Conservation (phyloP, 2,888 invertebrate genomes). For the Melinaea marsaeus region DNA sequence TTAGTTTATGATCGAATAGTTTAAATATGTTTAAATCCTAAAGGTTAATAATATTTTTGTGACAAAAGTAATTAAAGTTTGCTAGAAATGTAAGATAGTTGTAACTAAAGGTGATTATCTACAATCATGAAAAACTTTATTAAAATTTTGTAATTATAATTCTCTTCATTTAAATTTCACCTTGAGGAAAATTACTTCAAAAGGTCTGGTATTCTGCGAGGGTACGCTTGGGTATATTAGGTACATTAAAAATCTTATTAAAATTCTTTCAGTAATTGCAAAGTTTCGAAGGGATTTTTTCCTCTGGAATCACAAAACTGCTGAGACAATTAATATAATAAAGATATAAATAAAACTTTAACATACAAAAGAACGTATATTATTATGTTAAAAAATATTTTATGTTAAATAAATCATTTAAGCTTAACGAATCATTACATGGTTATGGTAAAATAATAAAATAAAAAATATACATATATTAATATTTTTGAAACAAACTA, state of each 20-base stretch:
- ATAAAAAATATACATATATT: background rate
- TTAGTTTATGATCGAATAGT: background rate
- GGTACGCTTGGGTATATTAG: slow-evolving; percentile 19
- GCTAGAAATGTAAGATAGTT: background rate
- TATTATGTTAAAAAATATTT: no score
- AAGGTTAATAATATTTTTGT: no score
- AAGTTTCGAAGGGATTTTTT: slow-evolving; percentile 1
- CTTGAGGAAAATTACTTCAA: slow-evolving; percentile 16
- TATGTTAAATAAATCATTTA: no score
- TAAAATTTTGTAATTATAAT: slow-evolving; percentile 28
- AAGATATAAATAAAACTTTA: no score
- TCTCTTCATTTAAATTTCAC: slow-evolving; percentile 19
- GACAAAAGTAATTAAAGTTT: slow-evolving; percentile 3
- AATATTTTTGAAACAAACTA: background rate
- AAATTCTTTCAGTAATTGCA: slow-evolving; percentile 5
- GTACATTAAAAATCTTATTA: slow-evolving; percentile 17
- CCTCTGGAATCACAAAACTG: no score
- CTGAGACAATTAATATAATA: no score
- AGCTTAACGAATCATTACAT: no score
- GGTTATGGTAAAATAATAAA: background rate
- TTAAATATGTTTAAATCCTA: no score
- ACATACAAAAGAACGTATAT: no score
- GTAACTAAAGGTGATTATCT: slow-evolving; percentile 3
- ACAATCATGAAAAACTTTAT: slow-evolving; percentile 21
- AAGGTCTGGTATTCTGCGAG: slow-evolving; percentile 25